phyloP scores from a whole-genome alignment of 2,888 invertebrate species.

The Xestia sexstrigata region DNA sequence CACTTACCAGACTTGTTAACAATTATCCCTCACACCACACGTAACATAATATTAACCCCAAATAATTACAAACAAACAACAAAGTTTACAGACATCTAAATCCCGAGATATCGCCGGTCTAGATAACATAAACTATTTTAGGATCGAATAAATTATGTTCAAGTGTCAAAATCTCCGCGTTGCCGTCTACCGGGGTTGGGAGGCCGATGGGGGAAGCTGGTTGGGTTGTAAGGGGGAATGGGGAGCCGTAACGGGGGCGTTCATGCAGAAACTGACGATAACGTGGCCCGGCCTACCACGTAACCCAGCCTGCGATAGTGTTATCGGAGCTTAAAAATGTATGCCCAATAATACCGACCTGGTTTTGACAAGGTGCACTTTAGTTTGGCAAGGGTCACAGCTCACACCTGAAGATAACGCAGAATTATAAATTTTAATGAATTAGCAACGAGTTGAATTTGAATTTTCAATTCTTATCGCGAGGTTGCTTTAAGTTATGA shows the following conservation, averaged over 20 bases:
- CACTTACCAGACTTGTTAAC: background rate
- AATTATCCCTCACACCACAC: background rate
- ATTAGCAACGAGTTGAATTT: conserved; percentile 51
- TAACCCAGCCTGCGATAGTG: conserved; percentile 85
- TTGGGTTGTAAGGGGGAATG: conserved; percentile 64
- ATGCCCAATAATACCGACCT: conserved; percentile 84
- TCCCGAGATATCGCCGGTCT: conserved; percentile 59
- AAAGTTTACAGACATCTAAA: conserved; percentile 65
- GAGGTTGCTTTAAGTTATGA: conserved; percentile 39
- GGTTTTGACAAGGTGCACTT: conserved; percentile 77
- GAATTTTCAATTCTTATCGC: conserved; percentile 57
- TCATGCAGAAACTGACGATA: conserved; percentile 90
- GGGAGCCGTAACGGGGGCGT: conserved; percentile 87
- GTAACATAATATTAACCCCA: conserved; percentile 17
- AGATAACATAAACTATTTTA: conserved; percentile 72
- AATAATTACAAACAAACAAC: conserved; percentile 53
- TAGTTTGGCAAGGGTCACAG: conserved; percentile 68
- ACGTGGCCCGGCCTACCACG: conserved; percentile 88
- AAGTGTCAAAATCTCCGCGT: conserved; percentile 88
- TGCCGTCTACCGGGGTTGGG: conserved; percentile 75
- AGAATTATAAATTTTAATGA: conserved; percentile 48
- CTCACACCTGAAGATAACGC: conserved; percentile 69
- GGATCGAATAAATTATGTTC: conserved; percentile 84
- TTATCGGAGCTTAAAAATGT: conserved; percentile 88
- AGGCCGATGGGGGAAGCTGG: conserved; percentile 58